Evolutionary conservation across 2,113 vertebrate genomes (phyloP), one percentile per base, ranked within the genome.

Genomic region (Dascyllus trimaculatus): DNA sequence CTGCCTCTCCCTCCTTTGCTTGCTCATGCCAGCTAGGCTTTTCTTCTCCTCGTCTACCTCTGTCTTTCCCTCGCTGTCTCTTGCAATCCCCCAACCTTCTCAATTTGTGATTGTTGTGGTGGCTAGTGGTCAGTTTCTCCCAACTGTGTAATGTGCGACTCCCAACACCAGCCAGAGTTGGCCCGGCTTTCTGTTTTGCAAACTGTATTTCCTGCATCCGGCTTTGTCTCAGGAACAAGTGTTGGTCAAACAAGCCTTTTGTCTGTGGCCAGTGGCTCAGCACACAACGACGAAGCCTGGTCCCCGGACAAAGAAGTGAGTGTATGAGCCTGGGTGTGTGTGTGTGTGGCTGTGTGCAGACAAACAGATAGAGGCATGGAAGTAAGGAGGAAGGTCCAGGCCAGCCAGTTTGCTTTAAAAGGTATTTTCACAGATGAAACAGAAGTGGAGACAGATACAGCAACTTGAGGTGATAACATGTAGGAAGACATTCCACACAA

Each of bases 211-310:
- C 93, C 93, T 95, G 89, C 90, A 95, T 87, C 81, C 88, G 78
- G 90, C 93, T 96, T 95, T 96, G 93, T 96, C 95, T 95, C 65
- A 81, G 62, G 92, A 95, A 93, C 93, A 95, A 95, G 92, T 93
- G 89, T 93, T 96, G 95, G 95, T 96, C 95, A 96, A 95, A 95
- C 94, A 96, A 93, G 89, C 88, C 95, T 86, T 96, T 96, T 95
- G 94, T 96, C 93, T 94, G 92, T 84, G 94, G 92, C 93, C 94
- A 94, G 86, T 95, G 92, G 91, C 91, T 96, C 94, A 89, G 92
- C 82, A 67, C 80, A 80, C 89, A 93, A 91, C 92, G 91, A 91
- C 93, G 84, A 35, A 91, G 90, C 89, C 92, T 95, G 85, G 90
- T n/a, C 89, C 77, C 68, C 53, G 91, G 92, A 94, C 91, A 94